Evolutionary conservation across 1,140 invertebrate genomes (phyloP), one percentile per base, ranked within the genome.

Genomic region (Caerostris darwini): DNA sequence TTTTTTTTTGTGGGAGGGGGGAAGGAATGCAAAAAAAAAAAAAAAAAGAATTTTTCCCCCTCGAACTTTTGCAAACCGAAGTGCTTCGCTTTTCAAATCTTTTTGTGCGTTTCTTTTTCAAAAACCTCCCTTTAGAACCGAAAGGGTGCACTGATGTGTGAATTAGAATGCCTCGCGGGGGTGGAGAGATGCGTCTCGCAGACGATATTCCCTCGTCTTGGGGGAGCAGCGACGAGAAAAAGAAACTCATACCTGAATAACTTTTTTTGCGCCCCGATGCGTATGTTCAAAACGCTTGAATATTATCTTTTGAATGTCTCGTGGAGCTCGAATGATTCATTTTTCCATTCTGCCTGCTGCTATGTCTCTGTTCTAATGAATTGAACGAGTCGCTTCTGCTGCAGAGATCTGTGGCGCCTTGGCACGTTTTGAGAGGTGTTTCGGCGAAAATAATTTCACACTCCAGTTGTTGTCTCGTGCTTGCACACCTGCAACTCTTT

Each of bases 151-250:
- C 50, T 88, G 59, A 17, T 53, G 86, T 59, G 12, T 67, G 61
- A 64, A 88, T 88, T 88, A 88, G 64, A 88, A 88, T 14, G 19
- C 86, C 61, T 14, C 14, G n/a, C 19, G 59, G 86, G 58, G 34
- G 34, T 34, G 34, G 34, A 34, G 34, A 87, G 34, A 87, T 64
- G 7, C 56, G 50, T 58, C 6, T n/a, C n/a, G 19, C 83, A 85
- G 34, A 58, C 58, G 17, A 59, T 85, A 85, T 85, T 59, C 50
- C 34, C 59, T 4, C 7, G 59, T 88, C 86, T 6, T 53, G 8
- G 50, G 50, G 34, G 19, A 50, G 34, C 8, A 53, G 34, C 53
- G 53, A 53, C 50, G 34, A 53, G 50, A 53, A 34, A 77, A 77
- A 34, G 50, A 6, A 50, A 50, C 8, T 50, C 71, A 50, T 12